These are phyloP conservation scores for Chlorodrepanis virens DNA, from an alignment of 2,113 vertebrate species.

Conservation along the genomic window DNA sequence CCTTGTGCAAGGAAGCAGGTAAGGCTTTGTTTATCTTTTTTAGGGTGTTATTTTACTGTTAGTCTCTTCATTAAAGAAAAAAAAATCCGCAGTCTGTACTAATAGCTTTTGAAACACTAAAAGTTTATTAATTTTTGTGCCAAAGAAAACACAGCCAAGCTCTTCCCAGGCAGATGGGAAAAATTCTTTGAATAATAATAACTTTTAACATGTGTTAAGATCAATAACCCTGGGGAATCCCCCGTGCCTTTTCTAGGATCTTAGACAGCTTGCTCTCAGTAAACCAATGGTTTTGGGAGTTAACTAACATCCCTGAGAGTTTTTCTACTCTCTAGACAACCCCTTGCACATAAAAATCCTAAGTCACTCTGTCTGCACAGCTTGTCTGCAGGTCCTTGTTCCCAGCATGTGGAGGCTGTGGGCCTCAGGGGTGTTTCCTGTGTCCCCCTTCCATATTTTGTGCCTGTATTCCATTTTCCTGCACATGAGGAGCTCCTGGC, in stretches of 20 bases:
- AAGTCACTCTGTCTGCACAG: background rate
- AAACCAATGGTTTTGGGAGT: background rate
- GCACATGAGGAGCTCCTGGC: background rate
- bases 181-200: background rate
- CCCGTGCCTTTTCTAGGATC: background rate
- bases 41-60: background rate
- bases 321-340: background rate
- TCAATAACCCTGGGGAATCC: background rate
- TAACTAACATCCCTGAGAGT: background rate
- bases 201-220: background rate
- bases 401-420: background rate
- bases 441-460: background rate
- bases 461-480: background rate
- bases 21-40: slow-evolving; percentile 27
- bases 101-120: background rate
- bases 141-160: background rate
- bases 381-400: background rate
- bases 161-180: background rate
- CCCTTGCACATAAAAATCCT: background rate
- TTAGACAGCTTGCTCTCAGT: background rate
- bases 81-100: background rate
- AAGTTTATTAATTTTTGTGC: background rate
- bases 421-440: background rate
- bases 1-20: slow-evolving; percentile 95
- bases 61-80: background rate